Evolutionary conservation across 2,113 vertebrate genomes (phyloP), one percentile per base, ranked within the genome.

Genomic region (Edolisoma coerulescens): DNA sequence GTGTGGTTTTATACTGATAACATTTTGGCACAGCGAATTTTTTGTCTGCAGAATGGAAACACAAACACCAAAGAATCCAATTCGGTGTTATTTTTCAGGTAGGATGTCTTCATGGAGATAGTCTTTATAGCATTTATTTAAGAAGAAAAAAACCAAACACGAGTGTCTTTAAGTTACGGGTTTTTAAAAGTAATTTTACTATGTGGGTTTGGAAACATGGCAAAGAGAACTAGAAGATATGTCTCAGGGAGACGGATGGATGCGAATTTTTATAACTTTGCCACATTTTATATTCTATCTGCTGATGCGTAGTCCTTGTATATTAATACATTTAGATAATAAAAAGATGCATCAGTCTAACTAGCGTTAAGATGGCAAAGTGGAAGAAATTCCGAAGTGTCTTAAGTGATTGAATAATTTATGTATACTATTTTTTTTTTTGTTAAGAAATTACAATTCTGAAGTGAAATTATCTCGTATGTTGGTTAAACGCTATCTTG

Each of bases 51-150:
- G 82, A 70, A 93, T 94, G 93, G 79, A 88, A 96, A 74, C 20
- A n/a, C 75, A 39, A 76, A 41, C 71, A 69, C 13, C 87, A 95
- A 84, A 88, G 53, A 83, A 80, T 69, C 47, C 56, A 50, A 7
- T 90, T 92, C 52, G 50, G 24, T 69, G 35, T 52, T 90, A 33
- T 93, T 94, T 96, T 74, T 61, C 95, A 96, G 95, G 96, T 94
- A 91, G 82, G 85, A 80, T 74, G 22, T 45, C 71, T 90, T 19
- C 16, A 5, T 35, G 6, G 71, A 52, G 21, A 26, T 27, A 41
- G 45, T 12, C 27, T 12, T 60, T 53, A 33, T 30, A 41, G 23
- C 56, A 30, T 70, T 61, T 45, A 78, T 87, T 78, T 78, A 54
- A 53, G 56, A 61, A 70, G 44, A 8, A 80, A 73, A 35, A 74